phyloP scores from a whole-genome alignment of 92 coral and sea anemone species.

The Phenganax stokvisi region DNA sequence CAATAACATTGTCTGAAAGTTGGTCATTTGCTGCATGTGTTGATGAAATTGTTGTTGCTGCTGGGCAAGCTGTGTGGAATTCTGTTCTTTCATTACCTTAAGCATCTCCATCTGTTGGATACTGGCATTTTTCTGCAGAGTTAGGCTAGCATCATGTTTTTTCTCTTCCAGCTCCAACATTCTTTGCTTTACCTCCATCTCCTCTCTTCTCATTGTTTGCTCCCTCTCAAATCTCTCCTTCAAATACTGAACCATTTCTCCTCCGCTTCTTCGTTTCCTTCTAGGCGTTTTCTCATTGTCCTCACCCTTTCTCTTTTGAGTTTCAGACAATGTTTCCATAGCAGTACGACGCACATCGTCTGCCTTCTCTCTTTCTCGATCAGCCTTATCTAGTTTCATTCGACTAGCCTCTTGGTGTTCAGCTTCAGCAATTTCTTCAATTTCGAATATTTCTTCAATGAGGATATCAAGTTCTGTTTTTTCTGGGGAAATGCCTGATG shows the following conservation, averaged over 20 bases:
- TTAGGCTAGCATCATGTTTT: slow-evolving; percentile 42
- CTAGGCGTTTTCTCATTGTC: slow-evolving; percentile 33
- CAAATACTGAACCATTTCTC: slow-evolving; percentile 39
- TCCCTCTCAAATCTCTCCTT: slow-evolving; percentile 41
- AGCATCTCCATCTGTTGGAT: slow-evolving; percentile 50
- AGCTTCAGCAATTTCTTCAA: slow-evolving; percentile 40
- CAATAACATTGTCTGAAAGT: neutral
- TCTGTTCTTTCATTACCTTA: slow-evolving; percentile 10
- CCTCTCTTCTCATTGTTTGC: slow-evolving; percentile 28
- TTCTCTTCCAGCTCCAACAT: slow-evolving; percentile 40
- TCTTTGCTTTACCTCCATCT: slow-evolving; percentile 40
- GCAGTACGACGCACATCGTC: slow-evolving; percentile 47
- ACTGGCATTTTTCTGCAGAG: slow-evolving; percentile 32
- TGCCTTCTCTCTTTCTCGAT: slow-evolving; percentile 41
- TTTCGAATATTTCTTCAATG: slow-evolving; percentile 43
- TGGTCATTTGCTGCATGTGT: slow-evolving; percentile 9
- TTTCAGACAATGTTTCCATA: slow-evolving; percentile 46
- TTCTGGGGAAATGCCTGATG: slow-evolving; percentile 40
- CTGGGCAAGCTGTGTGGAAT: neutral
- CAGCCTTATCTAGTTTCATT: neutral
- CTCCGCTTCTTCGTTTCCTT: slow-evolving; percentile 39
- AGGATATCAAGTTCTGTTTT: slow-evolving; percentile 42
- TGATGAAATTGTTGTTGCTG: slow-evolving; percentile 19
- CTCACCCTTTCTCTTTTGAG: slow-evolving; percentile 43
- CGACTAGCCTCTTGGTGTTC: neutral